Evolutionary conservation across 2,113 vertebrate genomes (phyloP).

Genomic region (Rhinoptilus africanus): DNA sequence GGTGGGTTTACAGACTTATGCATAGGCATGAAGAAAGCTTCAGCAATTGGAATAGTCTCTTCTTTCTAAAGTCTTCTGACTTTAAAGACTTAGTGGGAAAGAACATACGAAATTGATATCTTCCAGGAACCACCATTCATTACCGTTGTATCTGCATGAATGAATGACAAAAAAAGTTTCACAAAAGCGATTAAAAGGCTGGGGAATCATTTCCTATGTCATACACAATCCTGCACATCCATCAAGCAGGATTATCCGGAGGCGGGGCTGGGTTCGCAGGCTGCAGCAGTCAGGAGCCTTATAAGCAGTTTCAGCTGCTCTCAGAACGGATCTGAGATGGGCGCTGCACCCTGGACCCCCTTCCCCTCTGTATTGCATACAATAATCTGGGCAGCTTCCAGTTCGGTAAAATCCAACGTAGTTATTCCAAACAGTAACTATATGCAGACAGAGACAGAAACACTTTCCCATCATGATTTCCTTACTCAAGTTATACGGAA

Average conservation of each 20-base stretch:
- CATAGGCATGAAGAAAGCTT: slow-evolving; percentile 33
- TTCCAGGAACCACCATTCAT: slow-evolving; percentile 39
- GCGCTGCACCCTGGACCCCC: not conserved
- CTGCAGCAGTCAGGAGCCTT: not conserved
- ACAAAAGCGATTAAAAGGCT: slow-evolving; percentile 31
- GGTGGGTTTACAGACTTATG: slow-evolving; percentile 37
- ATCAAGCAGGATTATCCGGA: not conserved
- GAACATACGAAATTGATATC: slow-evolving; percentile 19
- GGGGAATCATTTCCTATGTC: not conserved
- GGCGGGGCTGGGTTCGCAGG: not conserved
- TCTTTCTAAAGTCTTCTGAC: slow-evolving; percentile 40
- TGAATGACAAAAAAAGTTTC: slow-evolving; percentile 38
- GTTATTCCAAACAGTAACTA: not conserved
- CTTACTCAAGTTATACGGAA: not conserved
- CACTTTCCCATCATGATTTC: not conserved
- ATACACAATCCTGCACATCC: not conserved
- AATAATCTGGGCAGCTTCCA: not conserved
- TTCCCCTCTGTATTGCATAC: not conserved
- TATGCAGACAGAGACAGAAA: not conserved
- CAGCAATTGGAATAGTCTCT: slow-evolving; percentile 3
- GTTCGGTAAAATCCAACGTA: not conserved
- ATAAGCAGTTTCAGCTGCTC: not conserved
- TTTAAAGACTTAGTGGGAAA: slow-evolving; percentile 28
- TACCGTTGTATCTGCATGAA: slow-evolving; percentile 55
- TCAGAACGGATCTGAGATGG: not conserved